Percentiles rank a stretch among this genome's conserved stretches.
Evolutionary conservation across 2,113 vertebrate species (phyloP).

Genomic region (Poeciliopsis retropinna): DNA sequence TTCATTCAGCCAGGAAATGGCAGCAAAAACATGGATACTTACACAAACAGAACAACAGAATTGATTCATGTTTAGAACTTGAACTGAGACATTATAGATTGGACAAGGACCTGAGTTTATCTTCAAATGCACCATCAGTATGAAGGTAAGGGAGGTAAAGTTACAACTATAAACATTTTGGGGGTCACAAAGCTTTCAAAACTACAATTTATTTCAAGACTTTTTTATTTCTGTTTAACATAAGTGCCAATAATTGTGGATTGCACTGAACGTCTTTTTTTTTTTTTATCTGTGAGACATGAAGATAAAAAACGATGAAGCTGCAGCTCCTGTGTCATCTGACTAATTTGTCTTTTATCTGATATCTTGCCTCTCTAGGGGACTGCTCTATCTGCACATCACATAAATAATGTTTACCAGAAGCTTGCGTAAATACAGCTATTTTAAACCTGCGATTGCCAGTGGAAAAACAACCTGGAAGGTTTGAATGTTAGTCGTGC

Average conservation of each 20-base stretch:
- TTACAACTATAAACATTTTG: background rate
- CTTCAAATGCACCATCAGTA: background rate
- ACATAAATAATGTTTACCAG: slow-evolving; percentile 74
- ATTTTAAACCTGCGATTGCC: slow-evolving; percentile 61
- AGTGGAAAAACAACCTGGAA: slow-evolving; percentile 72
- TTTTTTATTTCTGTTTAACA: background rate
- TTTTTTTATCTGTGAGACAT: slow-evolving; percentile 53
- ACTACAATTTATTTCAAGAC: background rate
- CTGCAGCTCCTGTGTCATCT: slow-evolving; percentile 59
- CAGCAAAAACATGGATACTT: too few relatives aligned
- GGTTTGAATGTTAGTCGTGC: slow-evolving; percentile 33
- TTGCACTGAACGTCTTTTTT: background rate
- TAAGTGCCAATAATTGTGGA: background rate
- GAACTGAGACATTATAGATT: too few relatives aligned
- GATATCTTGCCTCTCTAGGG: slow-evolving; percentile 59
- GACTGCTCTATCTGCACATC: slow-evolving; percentile 71
- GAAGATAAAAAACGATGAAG: slow-evolving; percentile 71
- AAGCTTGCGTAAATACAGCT: slow-evolving; percentile 61
- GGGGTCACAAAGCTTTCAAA: too few relatives aligned
- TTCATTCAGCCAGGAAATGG: too few relatives aligned
- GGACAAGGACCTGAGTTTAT: too few relatives aligned
- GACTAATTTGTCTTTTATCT: slow-evolving; percentile 75
- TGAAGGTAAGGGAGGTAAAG: background rate
- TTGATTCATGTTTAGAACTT: too few relatives aligned
- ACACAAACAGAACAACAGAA: too few relatives aligned